Conservation (phyloP, 2,797 vertebrate species). For the Poecilia picta region DNA sequence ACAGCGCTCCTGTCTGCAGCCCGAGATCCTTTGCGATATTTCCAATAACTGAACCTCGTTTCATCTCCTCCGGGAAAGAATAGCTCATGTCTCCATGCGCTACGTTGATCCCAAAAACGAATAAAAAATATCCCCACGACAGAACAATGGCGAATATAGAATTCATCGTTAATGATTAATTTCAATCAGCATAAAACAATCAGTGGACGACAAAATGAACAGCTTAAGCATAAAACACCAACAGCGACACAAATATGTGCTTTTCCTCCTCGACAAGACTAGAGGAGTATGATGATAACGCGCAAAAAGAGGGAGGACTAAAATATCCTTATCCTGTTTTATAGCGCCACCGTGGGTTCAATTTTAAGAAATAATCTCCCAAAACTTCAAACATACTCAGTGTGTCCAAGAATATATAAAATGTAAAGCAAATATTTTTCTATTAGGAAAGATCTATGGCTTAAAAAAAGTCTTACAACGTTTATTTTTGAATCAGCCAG, state of each 20-base stretch:
- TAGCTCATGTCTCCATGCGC: conserved; percentile 44
- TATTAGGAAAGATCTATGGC: background rate
- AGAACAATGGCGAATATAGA: background rate
- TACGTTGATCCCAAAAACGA: background rate
- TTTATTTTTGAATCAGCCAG: background rate
- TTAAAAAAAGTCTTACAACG: no score
- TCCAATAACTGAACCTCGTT: conserved; percentile 52
- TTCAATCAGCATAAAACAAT: no score
- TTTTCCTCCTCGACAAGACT: background rate
- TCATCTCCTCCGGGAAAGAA: conserved; percentile 49
- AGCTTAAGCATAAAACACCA: no score
- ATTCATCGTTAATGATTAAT: background rate
- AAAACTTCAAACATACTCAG: background rate
- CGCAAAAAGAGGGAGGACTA: background rate
- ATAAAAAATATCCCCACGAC: background rate
- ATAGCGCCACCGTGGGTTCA: conserved; percentile 59
- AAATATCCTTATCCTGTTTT: conserved; percentile 18
- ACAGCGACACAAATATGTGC: no score
- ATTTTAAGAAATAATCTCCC: background rate
- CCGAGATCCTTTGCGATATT: conserved; percentile 66
- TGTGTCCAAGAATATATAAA: background rate
- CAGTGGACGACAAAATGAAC: conserved; percentile 8
- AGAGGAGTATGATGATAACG: conserved; percentile 2
- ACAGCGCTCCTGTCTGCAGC: conserved; percentile 33
- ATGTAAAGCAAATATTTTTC: background rate